phyloP scores from a whole-genome alignment of 2,113 vertebrate genomes.

The Electrona antarctica region DNA sequence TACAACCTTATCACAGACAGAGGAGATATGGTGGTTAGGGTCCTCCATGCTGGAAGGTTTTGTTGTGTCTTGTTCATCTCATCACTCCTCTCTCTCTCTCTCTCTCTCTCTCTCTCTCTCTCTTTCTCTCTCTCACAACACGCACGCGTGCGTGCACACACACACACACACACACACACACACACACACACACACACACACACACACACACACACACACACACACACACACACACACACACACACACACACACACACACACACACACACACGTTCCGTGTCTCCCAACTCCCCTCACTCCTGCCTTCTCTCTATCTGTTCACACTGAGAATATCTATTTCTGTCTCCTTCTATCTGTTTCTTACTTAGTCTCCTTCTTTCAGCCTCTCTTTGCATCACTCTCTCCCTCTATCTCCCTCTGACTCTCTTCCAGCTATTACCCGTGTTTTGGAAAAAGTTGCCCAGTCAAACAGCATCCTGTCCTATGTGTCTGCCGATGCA shows the following conservation, averaged over 20 bases:
- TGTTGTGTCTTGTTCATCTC: constrained; percentile 35
- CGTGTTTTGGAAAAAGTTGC: constrained; percentile 15
- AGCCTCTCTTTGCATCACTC: background rate
- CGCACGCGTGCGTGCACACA: too few species aligned
- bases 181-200: too few species aligned
- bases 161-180: too few species aligned
- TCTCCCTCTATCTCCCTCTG: background rate
- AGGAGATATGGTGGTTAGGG: constrained; percentile 54
- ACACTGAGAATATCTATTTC: constrained; percentile 15
- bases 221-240: too few species aligned
- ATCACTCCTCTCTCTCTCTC: background rate
- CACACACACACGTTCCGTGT: too few species aligned
- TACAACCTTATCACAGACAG: constrained; percentile 58
- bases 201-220: too few species aligned
- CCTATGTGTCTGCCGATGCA: constrained; percentile 12
- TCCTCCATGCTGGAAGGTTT: constrained; percentile 62
- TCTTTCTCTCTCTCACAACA: constrained; percentile 10
- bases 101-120: background rate
- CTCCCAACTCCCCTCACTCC: background rate
- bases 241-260: too few species aligned
- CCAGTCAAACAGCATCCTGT: constrained; percentile 27
- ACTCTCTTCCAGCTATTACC: background rate
- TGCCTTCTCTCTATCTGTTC: background rate
- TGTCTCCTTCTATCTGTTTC: constrained; percentile 14
- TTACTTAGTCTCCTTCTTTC: background rate